Percentiles rank a stretch among this genome's conserved stretches.
These are phyloP conservation scores for Caracal caracal DNA, from an alignment of 2,113 vertebrate genomes.

Conservation along the genomic window DNA sequence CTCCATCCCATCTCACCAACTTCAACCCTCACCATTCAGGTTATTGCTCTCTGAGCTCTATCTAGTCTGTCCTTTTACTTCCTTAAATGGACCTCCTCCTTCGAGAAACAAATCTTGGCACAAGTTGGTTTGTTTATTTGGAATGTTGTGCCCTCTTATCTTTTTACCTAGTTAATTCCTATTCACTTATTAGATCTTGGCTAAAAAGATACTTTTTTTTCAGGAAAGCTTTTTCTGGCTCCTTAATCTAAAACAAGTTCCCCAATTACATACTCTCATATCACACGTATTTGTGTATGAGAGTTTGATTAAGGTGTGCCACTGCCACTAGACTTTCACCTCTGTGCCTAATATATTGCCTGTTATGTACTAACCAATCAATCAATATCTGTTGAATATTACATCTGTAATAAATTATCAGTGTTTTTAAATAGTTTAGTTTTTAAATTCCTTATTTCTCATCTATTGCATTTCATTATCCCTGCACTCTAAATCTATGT, in stretches of 20 bases:
- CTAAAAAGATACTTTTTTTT: not conserved
- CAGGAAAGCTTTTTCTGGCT: not conserved
- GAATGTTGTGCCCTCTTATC: not conserved
- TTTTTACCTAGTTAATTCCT: constrained; percentile 17
- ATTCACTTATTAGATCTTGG: not conserved
- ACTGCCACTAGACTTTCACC: not conserved
- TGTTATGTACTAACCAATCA: not conserved
- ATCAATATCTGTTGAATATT: not conserved
- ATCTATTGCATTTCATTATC: not conserved
- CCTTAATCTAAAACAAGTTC: not conserved
- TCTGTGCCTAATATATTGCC: not conserved
- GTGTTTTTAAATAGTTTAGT: not conserved
- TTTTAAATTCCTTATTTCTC: constrained; percentile 25
- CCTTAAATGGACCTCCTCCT: not conserved
- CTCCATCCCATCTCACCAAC: not conserved
- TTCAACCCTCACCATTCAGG: not conserved
- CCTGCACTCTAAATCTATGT: not conserved
- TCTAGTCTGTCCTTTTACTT: not conserved
- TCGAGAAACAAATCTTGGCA: not conserved
- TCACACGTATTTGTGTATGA: not conserved
- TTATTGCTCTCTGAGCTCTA: not conserved
- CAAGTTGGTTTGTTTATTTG: not conserved
- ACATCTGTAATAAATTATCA: not conserved
- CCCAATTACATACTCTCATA: not conserved
- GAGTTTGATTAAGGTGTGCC: not conserved